These are phyloP conservation scores for Tipula lateralis DNA, from an alignment of 2,888 invertebrate genomes.

Conservation along the genomic window DNA sequence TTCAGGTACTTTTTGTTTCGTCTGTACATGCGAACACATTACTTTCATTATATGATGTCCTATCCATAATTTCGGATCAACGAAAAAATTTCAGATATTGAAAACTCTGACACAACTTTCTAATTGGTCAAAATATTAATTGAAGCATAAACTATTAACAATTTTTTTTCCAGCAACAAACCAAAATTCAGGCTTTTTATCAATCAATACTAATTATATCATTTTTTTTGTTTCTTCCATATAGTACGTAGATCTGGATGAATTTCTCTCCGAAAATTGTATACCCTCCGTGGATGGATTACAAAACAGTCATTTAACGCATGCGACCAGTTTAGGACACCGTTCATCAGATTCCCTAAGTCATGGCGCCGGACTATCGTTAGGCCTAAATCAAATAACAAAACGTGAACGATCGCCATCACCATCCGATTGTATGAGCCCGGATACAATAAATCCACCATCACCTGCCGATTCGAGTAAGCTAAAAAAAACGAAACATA, in stretches of 20 bases:
- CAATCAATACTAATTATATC: slow-evolving; percentile 6
- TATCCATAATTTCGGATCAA: no score
- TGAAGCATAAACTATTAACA: not conserved
- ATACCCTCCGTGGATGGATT: slow-evolving; percentile 68
- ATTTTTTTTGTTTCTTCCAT: slow-evolving; percentile 40
- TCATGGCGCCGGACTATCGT: slow-evolving; percentile 55
- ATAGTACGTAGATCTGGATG: slow-evolving; percentile 95
- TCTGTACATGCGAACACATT: not conserved
- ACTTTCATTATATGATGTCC: no score
- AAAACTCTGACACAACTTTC: not conserved
- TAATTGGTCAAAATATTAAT: not conserved
- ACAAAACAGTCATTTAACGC: slow-evolving; percentile 55
- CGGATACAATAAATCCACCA: slow-evolving; percentile 82
- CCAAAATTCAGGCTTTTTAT: not conserved
- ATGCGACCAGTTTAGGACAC: slow-evolving; percentile 48
- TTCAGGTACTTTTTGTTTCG: not conserved
- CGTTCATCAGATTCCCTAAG: slow-evolving; percentile 50
- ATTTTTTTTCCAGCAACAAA: not conserved
- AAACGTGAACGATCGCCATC: slow-evolving; percentile 83
- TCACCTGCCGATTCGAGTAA: slow-evolving; percentile 87
- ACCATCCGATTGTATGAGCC: slow-evolving; percentile 84
- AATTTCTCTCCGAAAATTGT: slow-evolving; percentile 92
- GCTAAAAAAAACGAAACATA: slow-evolving; percentile 44
- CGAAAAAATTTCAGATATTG: not conserved
- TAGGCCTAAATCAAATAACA: slow-evolving; percentile 62